Conservation (phyloP, 2,113 vertebrate species). For the Tenrec ecaudatus region DNA sequence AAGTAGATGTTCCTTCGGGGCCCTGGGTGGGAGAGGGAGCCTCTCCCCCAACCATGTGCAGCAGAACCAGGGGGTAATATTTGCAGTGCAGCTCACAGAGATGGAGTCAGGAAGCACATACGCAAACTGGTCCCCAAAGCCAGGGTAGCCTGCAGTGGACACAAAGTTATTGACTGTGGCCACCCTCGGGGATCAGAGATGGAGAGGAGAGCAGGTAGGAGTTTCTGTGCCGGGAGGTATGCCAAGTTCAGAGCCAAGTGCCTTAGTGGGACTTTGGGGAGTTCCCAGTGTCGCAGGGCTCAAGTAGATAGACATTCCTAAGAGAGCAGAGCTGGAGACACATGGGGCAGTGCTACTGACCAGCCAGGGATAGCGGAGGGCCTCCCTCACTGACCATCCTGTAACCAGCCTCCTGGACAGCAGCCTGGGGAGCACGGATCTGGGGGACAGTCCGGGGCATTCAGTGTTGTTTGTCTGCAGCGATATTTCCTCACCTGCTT, state of each 20-base stretch:
- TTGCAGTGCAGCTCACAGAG: neutral
- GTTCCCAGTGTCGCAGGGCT: neutral
- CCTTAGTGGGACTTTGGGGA: neutral
- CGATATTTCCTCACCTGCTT: neutral
- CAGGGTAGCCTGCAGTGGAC: no score
- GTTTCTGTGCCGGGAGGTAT: neutral
- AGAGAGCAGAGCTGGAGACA: neutral
- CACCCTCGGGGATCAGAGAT: neutral
- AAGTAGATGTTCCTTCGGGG: neutral
- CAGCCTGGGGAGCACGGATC: neutral
- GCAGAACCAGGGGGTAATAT: neutral
- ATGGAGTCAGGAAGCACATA: neutral
- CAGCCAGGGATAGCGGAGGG: neutral
- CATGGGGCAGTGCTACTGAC: neutral
- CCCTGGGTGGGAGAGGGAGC: neutral
- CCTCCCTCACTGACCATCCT: neutral
- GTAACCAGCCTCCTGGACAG: neutral
- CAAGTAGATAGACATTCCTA: no score
- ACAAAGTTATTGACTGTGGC: accelerated
- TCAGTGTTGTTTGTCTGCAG: neutral
- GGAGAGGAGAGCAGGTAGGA: neutral
- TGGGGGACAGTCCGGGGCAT: accelerated
- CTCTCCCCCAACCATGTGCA: neutral
- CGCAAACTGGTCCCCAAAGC: neutral
- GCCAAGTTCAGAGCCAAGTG: neutral